Evolutionary conservation across 2,888 invertebrate genomes (phyloP).

Genomic region (Tachina grossa): DNA sequence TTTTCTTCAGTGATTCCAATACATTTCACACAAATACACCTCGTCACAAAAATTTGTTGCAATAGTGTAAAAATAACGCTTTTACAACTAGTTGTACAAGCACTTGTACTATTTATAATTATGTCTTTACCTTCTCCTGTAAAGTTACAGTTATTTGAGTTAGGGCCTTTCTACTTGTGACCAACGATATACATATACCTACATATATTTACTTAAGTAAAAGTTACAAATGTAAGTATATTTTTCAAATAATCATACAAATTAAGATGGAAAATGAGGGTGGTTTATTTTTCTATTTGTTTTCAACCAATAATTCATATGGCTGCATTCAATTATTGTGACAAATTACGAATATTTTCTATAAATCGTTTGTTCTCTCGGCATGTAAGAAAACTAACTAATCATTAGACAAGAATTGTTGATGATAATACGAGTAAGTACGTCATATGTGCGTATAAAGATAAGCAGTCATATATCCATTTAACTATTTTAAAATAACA

Average conservation of each 20-base stretch:
- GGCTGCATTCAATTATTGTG: slow-evolving; percentile 50
- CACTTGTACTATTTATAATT: too few species aligned
- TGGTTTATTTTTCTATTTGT: slow-evolving; percentile 32
- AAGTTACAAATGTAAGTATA: slow-evolving; percentile 19
- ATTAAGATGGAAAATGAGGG: slow-evolving; percentile 26
- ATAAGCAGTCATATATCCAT: not conserved
- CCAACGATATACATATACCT: too few species aligned
- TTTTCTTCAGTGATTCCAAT: too few species aligned
- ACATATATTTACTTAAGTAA: too few species aligned
- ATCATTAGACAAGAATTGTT: slow-evolving; percentile 42
- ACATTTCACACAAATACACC: too few species aligned
- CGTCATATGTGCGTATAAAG: slow-evolving; percentile 4
- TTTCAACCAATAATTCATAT: slow-evolving; percentile 48
- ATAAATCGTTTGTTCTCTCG: slow-evolving; percentile 17
- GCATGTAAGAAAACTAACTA: slow-evolving; percentile 43
- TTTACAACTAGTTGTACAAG: too few species aligned
- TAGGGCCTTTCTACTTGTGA: too few species aligned
- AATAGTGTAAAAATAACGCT: too few species aligned
- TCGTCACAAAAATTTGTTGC: too few species aligned
- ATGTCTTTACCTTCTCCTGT: too few species aligned
- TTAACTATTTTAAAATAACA: slow-evolving; percentile 32
- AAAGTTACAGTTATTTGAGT: too few species aligned
- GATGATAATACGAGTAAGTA: slow-evolving; percentile 15
- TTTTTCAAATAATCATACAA: slow-evolving; percentile 46
- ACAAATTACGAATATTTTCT: slow-evolving; percentile 36